phyloP scores from a whole-genome alignment of 1,140 invertebrate genomes.

The Eupristina koningsbergeri region DNA sequence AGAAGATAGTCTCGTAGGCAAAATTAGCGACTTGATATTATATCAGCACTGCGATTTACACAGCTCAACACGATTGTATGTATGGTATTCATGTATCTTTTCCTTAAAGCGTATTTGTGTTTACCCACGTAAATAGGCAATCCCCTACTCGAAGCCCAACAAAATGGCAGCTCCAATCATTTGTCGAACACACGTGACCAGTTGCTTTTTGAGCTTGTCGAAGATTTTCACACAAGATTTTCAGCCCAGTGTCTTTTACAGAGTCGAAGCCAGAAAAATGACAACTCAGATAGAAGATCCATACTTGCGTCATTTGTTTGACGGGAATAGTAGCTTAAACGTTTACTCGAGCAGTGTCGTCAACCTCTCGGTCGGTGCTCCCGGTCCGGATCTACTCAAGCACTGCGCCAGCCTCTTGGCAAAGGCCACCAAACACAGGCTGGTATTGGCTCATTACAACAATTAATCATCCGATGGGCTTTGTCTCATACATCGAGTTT shows the following conservation, averaged over 20 bases:
- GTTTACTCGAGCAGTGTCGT: conserved; percentile 71
- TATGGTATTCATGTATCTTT: too few relatives aligned
- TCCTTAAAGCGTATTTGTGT: too few relatives aligned
- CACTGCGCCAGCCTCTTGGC: conserved; percentile 71
- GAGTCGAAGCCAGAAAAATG: neutral
- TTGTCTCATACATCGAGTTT: too few relatives aligned
- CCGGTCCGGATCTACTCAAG: conserved; percentile 73
- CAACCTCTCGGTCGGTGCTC: conserved; percentile 75
- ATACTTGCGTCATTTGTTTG: conserved; percentile 72
- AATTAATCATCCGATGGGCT: too few relatives aligned
- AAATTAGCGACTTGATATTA: too few relatives aligned
- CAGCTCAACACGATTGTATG: too few relatives aligned
- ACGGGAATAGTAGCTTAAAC: conserved; percentile 69
- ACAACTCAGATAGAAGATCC: conserved; percentile 62
- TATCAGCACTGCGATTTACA: too few relatives aligned
- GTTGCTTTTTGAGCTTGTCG: neutral
- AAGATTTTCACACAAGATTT: neutral
- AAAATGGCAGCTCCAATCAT: neutral
- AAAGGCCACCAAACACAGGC: conserved; percentile 70
- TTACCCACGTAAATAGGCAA: too few relatives aligned
- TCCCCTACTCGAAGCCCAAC: neutral
- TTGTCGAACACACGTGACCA: neutral
- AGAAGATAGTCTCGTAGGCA: too few relatives aligned
- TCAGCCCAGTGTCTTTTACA: neutral
- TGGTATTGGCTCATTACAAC: conserved; percentile 62